Base-by-base conservation (phyloP, 2,888 invertebrate genomes). In the Hirtodrosophila confusa region DNA sequence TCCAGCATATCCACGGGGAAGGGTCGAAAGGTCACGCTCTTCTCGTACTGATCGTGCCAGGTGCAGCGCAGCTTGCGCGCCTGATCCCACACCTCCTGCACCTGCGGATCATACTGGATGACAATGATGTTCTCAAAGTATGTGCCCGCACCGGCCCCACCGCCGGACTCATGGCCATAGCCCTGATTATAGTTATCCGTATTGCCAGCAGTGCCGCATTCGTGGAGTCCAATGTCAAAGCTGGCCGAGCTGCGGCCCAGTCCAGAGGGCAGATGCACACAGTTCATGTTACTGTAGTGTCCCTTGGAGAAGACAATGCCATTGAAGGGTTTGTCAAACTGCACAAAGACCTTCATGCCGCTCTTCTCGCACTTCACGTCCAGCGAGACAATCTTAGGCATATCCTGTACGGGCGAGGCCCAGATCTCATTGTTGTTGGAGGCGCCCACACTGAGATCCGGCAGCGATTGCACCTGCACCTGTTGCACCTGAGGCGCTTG, bases 251-350 rank as follows among this genome's bases (percentile, higher is more conserved):
- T 94, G 71, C 97, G 94, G 0, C 97, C 98, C 61, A 97, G 92
- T 3, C 97, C 97, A 2, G 97, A 97, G 6, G 97, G 97, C 65
- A 98, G 92, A 91, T 98, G 97, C 0, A 98, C 97, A 88, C 98
- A 98, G 90, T 97, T 97, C 54, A 96, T 95, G 89, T 98, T 97
- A 79, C 97, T 97, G 91, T 97, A 98, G 91, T 97, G 97, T 1
- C 98, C 97, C 91, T 98, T 98, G 69, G 97, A 97, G 93, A 98
- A 98, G 37, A 98, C 96, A 48, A 98, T 97, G n/a, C 98, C 98
- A 85, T 96, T 97, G 93, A 98, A 98, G 0, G 98, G 97, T 88
- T 97, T 97, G 88, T 98, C 97, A 88, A 98, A 98, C 72, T 97
- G 96, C n/a, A 98, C 93, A 86, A 96, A 97, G 0, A 98, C 97